A percentile compares a stretch with the other conserved stretches of the same genome.
Conservation (phyloP, 2,113 vertebrate genomes). For the Muntiacus muntjak region DNA sequence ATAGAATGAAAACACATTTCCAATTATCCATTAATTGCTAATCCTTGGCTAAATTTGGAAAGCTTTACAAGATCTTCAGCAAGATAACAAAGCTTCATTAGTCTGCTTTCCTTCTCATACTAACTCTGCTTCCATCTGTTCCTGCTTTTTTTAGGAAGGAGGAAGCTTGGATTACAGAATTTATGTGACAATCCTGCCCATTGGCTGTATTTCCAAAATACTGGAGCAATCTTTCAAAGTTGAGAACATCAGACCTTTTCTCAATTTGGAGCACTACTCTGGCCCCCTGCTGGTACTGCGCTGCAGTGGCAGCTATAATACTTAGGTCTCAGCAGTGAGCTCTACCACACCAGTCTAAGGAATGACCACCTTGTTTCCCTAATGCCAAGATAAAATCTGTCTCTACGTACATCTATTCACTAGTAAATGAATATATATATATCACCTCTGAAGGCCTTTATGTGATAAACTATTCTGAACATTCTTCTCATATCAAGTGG, state of each 20-base stretch:
- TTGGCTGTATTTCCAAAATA: neutral
- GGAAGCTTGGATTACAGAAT: neutral
- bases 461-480: neutral
- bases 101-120: neutral
- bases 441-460: neutral
- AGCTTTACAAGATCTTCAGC: neutral
- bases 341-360: neutral
- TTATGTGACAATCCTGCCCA: neutral
- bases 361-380: neutral
- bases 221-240: neutral
- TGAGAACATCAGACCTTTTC: neutral
- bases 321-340: neutral
- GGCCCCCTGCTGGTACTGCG: conserved; percentile 9
- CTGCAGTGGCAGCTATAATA: neutral
- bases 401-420: neutral
- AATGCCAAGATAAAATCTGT: neutral
- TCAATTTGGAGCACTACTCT: neutral
- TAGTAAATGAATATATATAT: neutral
- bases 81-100: neutral
- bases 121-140: neutral
- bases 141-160: neutral
- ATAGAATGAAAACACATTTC: neutral
- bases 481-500: neutral
- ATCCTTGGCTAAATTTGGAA: neutral
- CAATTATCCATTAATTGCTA: neutral